Base-by-base conservation (phyloP, 2,797 vertebrate genomes). In the Leptoclinus maculatus region DNA sequence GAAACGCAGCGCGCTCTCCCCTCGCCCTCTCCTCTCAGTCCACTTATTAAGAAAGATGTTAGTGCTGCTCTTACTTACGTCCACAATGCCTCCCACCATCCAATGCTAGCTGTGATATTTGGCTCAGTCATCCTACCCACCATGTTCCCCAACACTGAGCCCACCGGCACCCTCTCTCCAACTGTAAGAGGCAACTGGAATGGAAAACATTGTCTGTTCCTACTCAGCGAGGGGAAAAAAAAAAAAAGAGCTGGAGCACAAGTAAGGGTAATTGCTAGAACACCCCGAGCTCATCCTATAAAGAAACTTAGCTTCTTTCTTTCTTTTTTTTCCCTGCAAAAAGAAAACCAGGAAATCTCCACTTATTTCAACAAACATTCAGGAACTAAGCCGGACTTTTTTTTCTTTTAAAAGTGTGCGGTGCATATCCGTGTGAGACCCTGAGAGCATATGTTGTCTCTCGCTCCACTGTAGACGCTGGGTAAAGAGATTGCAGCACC, bases 281-380 rank as follows among this genome's bases (percentile, higher is more conserved):
- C 87, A 93, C 88, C 91, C 87, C 76, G 41, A 93, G 87, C 88
- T 93, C 91, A 88, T 92, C 91, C 90, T 89, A 85, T 87, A 87
- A 92, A 90, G 76, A 87, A 86, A 88, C 68, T 70, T 85, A 85
- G 74, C 70, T 67, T 69, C 73, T 82, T 74, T 65, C 39, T 63
- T 45, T 70, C 67, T 81, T 77, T 78, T 75, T 71, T 36, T n/a
- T 0, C 6, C 72, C 82, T 73, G 21, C 75, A 79, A 83, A 66
- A 92, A 95, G 94, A 94, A 95, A 95, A 93, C 90, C 88, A 97
- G 96, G 96, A 97, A 97, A 96, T 97, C 95, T 96, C 95, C 95
- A 95, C 95, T 97, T 97, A 97, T 97, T 96, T 96, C 94, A 95
- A 95, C 95, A 96, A 96, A 96, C 95, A 96, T 96, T 94, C 94